A percentile compares a stretch with the other conserved stretches of the same genome.
These are phyloP conservation scores for Cryptocephalus primarius DNA, from an alignment of 2,888 invertebrate species.

Conservation along the genomic window DNA sequence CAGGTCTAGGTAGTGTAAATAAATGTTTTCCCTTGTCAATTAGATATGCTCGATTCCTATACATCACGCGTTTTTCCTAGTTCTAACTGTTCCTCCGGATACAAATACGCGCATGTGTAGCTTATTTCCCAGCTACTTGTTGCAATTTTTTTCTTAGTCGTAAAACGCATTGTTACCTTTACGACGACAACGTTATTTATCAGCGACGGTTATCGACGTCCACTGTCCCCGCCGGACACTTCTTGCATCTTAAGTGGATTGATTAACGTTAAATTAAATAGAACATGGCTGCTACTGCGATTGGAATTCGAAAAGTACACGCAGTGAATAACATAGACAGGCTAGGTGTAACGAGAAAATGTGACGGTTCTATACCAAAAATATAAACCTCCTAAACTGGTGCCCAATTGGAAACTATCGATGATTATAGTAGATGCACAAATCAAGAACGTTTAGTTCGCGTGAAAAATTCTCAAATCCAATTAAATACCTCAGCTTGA, in stretches of 20 bases:
- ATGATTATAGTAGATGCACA: no score
- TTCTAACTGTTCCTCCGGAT: slow-evolving; percentile 6
- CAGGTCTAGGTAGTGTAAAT: slow-evolving; percentile 2
- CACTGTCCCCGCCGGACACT: slow-evolving; percentile 12
- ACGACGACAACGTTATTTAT: slow-evolving; percentile 14
- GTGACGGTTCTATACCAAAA: no score
- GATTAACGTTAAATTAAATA: no score
- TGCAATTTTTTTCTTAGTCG: slow-evolving; percentile 9
- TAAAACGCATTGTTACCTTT: slow-evolving; percentile 14
- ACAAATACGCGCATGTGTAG: slow-evolving; percentile 11
- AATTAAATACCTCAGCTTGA: no score
- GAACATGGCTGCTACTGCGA: no score
- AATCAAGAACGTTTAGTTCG: no score
- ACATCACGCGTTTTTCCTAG: slow-evolving; percentile 12
- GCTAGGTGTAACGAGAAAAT: no score
- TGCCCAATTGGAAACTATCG: no score
- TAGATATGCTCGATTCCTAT: slow-evolving; percentile 9
- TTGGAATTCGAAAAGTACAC: no score
- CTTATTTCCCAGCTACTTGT: slow-evolving; percentile 7
- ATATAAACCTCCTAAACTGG: no score
- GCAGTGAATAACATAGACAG: no score
- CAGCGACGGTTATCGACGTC: slow-evolving; percentile 17
- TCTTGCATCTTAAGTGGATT: background rate
- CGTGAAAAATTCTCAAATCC: no score
- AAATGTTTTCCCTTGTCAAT: slow-evolving; percentile 8